These are phyloP conservation scores for Corythornis vintsioides DNA, from an alignment of 2,113 vertebrate genomes.

Conservation along the genomic window DNA sequence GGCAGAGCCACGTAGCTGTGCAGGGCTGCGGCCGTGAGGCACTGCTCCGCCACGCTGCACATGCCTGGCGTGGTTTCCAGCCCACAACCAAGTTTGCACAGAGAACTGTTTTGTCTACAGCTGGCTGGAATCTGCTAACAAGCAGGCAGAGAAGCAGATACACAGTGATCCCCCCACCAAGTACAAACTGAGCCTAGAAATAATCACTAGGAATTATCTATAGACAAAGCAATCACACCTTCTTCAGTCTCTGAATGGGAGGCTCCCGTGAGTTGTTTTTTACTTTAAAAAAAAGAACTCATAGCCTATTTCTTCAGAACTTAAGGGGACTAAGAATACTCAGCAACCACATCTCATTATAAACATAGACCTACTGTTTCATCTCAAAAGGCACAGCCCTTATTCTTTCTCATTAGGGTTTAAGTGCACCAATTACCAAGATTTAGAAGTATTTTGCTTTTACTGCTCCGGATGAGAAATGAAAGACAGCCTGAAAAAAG, in stretches of 20 bases:
- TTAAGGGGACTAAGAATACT: background rate
- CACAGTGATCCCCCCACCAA: background rate
- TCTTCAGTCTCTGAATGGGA: background rate
- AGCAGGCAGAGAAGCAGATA: slow-evolving; percentile 34
- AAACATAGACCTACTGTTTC: background rate
- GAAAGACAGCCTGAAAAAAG: slow-evolving; percentile 4
- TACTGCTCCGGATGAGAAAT: background rate
- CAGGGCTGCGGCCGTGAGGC: background rate
- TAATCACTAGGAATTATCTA: background rate
- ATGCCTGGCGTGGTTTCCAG: slow-evolving; percentile 51
- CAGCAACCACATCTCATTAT: background rate
- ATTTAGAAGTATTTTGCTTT: background rate
- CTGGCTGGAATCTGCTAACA: slow-evolving; percentile 31
- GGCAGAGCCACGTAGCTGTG: background rate
- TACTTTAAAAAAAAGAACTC: background rate
- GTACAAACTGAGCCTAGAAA: background rate
- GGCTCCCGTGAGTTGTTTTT: background rate
- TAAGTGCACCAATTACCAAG: background rate
- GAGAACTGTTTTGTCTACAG: slow-evolving; percentile 56
- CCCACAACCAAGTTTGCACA: slow-evolving; percentile 35
- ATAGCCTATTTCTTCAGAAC: background rate
- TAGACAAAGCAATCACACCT: background rate
- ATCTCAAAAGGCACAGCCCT: background rate
- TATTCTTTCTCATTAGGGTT: background rate
- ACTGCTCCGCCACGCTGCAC: background rate